Conservation (phyloP, 2,797 vertebrate species). For the Brotogeris chrysoptera region DNA sequence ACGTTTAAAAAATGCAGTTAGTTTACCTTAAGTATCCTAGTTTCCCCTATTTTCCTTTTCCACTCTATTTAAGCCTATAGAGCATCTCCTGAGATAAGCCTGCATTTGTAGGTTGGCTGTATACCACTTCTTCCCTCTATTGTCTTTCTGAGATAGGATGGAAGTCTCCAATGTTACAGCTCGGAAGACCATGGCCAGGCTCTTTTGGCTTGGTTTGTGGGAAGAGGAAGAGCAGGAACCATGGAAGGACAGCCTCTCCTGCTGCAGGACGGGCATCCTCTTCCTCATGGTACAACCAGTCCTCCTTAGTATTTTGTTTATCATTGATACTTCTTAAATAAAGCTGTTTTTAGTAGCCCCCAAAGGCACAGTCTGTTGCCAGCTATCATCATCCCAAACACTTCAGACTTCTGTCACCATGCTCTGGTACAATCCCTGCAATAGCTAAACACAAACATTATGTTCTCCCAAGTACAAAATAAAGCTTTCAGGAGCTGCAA, state of each 20-base stretch:
- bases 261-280: not conserved
- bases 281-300: not conserved
- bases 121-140: slow-evolving; percentile 16
- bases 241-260: not conserved
- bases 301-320: not conserved
- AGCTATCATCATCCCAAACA: not conserved
- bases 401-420: not conserved
- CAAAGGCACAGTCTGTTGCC: not conserved
- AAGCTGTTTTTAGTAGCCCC: not conserved
- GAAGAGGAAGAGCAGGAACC: not conserved
- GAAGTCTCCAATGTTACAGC: not conserved
- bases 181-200: not conserved
- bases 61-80: not conserved
- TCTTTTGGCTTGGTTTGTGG: not conserved
- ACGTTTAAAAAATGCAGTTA: not conserved
- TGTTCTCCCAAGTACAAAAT: slow-evolving; percentile 11
- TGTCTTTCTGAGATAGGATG: slow-evolving; percentile 23
- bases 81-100: not conserved
- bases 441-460: slow-evolving; percentile 19
- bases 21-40: slow-evolving; percentile 19
- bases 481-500: not conserved
- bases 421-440: slow-evolving; percentile 5
- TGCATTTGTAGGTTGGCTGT: not conserved
- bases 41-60: not conserved
- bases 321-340: not conserved